Percentiles rank a stretch among this genome's conserved stretches.
Evolutionary conservation across 2,888 invertebrate genomes (phyloP).

Genomic region (Bombylius discolor): DNA sequence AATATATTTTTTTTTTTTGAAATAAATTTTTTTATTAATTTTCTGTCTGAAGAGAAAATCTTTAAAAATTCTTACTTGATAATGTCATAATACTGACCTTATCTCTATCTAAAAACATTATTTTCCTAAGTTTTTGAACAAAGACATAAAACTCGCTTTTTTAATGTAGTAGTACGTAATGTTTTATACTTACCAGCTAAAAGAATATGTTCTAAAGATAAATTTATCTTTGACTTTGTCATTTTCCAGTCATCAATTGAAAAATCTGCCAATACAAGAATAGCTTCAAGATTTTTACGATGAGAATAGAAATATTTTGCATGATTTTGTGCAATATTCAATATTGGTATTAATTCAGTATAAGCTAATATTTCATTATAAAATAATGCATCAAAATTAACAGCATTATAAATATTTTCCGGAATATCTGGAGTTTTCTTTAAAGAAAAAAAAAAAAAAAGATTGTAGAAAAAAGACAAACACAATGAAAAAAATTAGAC

Average conservation of each 20-base stretch:
- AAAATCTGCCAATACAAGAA: slow-evolving; percentile 28
- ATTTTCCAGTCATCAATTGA: slow-evolving; percentile 23
- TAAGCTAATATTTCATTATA: slow-evolving; percentile 29
- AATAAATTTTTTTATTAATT: too few species aligned
- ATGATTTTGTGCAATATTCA: slow-evolving; percentile 15
- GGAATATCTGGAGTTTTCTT: slow-evolving; percentile 29
- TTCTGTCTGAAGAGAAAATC: too few species aligned
- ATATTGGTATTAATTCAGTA: slow-evolving; percentile 23
- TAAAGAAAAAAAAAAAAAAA: not conserved
- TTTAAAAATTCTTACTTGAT: too few species aligned
- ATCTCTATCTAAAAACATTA: too few species aligned
- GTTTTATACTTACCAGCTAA: slow-evolving; percentile 20
- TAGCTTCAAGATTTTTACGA: slow-evolving; percentile 19
- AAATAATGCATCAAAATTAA: slow-evolving; percentile 26
- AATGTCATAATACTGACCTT: too few species aligned
- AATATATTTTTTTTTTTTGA: too few species aligned
- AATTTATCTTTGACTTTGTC: slow-evolving; percentile 21
- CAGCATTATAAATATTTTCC: slow-evolving; percentile 19
- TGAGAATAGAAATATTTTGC: slow-evolving; percentile 28
- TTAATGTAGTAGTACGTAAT: too few species aligned
- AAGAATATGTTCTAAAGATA: slow-evolving; percentile 29
- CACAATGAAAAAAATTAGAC: not conserved
- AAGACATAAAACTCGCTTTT: too few species aligned
- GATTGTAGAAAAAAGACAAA: not conserved
- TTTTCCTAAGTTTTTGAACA: too few species aligned